A percentile compares a stretch with the other conserved stretches of the same genome.
phyloP scores from a whole-genome alignment of 2,797 vertebrate genomes.

The Megalops cyprinoides region DNA sequence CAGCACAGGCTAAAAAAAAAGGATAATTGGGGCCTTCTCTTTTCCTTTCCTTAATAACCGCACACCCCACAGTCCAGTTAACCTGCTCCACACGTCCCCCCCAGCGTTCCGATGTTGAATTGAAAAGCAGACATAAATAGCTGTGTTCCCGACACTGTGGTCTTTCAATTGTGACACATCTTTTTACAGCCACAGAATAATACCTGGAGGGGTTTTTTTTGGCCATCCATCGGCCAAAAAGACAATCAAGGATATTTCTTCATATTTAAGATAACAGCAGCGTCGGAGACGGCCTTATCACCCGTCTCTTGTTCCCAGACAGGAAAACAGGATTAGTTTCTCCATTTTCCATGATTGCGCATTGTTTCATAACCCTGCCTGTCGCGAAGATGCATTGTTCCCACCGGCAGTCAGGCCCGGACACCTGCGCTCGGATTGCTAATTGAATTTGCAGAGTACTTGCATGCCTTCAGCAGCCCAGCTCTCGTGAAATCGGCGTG shows the following conservation, averaged over 20 bases:
- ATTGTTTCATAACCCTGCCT: not conserved
- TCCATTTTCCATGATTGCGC: slow-evolving; percentile 9
- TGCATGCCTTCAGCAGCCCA: not conserved
- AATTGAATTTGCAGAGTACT: not conserved
- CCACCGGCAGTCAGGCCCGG: not conserved
- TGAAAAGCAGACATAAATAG: not conserved
- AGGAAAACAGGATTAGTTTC: slow-evolving; percentile 16
- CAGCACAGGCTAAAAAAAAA: too few relatives aligned
- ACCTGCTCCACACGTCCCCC: too few relatives aligned
- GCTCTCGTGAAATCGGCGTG: not conserved
- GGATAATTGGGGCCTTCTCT: too few relatives aligned
- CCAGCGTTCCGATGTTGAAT: too few relatives aligned
- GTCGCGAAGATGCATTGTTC: slow-evolving; percentile 16
- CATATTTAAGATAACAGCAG: not conserved
- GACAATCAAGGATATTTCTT: not conserved
- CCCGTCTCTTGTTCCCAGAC: not conserved
- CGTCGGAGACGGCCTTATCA: not conserved
- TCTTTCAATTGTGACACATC: slow-evolving; percentile 2
- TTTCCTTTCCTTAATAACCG: too few relatives aligned
- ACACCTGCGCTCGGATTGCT: slow-evolving; percentile 9
- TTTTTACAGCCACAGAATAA: not conserved
- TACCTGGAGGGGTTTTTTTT: not conserved
- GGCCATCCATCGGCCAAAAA: not conserved
- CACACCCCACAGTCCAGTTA: too few relatives aligned
- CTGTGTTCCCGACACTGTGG: not conserved